phyloP scores from a whole-genome alignment of 2,888 invertebrate genomes.

The Caenorhabditis japonica region DNA sequence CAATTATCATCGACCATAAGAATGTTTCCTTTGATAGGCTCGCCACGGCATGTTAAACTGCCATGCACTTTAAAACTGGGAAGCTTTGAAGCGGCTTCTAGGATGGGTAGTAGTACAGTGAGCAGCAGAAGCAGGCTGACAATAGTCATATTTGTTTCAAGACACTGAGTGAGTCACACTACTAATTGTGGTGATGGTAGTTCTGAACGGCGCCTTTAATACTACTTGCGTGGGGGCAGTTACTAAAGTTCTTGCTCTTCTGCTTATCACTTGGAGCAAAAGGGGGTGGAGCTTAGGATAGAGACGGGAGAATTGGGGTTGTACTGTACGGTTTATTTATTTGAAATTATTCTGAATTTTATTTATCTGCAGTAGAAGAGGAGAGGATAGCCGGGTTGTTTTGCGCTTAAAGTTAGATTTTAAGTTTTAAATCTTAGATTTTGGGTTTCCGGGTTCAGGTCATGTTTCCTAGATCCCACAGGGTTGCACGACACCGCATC shows the following conservation, averaged over 20 bases:
- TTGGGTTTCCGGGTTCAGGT: too few relatives aligned
- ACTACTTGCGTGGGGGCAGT: slow-evolving; percentile 13
- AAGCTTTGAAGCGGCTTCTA: slow-evolving; percentile 1
- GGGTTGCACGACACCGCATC: too few relatives aligned
- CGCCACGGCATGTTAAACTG: slow-evolving; percentile 12
- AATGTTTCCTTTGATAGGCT: slow-evolving; percentile 23
- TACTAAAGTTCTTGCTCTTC: slow-evolving; percentile 17
- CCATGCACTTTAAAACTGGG: slow-evolving; percentile 14
- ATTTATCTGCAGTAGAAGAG: neutral
- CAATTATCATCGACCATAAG: slow-evolving; percentile 31
- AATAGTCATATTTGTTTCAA: neutral
- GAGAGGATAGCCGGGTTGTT: too few relatives aligned
- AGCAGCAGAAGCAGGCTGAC: neutral
- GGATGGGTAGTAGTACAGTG: slow-evolving; percentile 2
- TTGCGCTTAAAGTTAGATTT: too few relatives aligned
- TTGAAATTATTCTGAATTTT: slow-evolving; percentile 23
- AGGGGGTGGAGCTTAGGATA: slow-evolving; percentile 2
- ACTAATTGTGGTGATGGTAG: too few relatives aligned
- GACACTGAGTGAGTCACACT: slow-evolving; percentile 21
- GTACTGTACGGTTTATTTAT: slow-evolving; percentile 28
- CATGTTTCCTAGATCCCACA: too few relatives aligned
- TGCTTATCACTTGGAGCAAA: slow-evolving; percentile 21
- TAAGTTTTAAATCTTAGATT: too few relatives aligned
- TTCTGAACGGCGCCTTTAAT: slow-evolving; percentile 9
- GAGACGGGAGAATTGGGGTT: slow-evolving; percentile 4